Evolutionary conservation across 37 sponge, comb jelly and placozoan species (phyloP).

Genomic region (Ephydatia muelleri): DNA sequence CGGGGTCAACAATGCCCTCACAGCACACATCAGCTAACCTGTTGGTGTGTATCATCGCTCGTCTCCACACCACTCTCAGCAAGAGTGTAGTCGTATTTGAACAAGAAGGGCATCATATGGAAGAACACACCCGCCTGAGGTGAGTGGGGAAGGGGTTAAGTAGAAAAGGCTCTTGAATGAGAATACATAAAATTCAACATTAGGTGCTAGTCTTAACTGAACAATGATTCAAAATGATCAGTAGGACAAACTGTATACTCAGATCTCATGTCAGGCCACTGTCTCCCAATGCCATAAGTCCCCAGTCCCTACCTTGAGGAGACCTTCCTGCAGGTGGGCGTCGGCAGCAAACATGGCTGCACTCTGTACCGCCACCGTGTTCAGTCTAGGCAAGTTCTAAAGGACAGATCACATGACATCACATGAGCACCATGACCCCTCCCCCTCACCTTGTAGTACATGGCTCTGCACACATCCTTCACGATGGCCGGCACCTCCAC

Average conservation of each 20-base stretch:
- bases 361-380: constrained; percentile 75
- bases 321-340: constrained; percentile 86
- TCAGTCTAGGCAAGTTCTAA: constrained; percentile 79
- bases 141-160: not conserved
- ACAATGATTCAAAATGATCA: no score
- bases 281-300: no score
- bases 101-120: constrained; percentile 85
- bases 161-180: no score
- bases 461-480: constrained; percentile 81
- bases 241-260: no score
- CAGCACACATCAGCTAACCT: constrained; percentile 26
- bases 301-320: constrained; percentile 84
- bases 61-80: constrained; percentile 97
- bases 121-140: constrained; percentile 81
- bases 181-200: not conserved
- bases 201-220: no score
- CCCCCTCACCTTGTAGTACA: constrained; percentile 84
- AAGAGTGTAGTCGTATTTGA: constrained; percentile 98
- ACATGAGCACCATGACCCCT: not conserved
- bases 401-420: not conserved
- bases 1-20: not conserved
- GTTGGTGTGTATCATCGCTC: constrained; percentile 87
- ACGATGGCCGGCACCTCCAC: constrained; percentile 78
- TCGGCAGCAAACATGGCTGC: constrained; percentile 83
- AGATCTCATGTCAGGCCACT: no score